A percentile compares a stretch with the other conserved stretches of the same genome.
Conservation (phyloP, 1,140 invertebrate species). For the Apis dorsata region DNA sequence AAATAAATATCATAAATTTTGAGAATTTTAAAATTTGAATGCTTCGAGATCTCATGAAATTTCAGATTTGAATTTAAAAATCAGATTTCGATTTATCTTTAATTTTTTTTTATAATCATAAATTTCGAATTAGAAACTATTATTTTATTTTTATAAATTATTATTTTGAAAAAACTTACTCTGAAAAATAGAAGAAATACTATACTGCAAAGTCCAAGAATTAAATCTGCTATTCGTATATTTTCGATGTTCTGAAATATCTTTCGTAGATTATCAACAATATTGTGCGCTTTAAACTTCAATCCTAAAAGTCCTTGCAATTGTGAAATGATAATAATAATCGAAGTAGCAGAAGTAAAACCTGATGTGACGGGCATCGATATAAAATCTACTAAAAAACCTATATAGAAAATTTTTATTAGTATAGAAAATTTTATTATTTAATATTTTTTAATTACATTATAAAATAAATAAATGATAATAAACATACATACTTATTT, state of each 20-base stretch:
- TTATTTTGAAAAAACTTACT: constrained; percentile 78
- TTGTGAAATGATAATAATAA: constrained; percentile 95
- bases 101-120: no score
- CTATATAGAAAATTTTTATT: constrained; percentile 78
- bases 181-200: constrained; percentile 83
- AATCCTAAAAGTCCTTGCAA: constrained; percentile 91
- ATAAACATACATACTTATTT: no score
- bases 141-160: constrained; percentile 6
- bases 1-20: no score
- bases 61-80: no score
- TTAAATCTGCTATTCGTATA: constrained; percentile 82
- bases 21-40: no score
- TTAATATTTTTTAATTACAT: not conserved
- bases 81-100: no score
- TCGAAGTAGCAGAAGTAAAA: constrained; percentile 95
- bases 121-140: no score
- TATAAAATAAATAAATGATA: no score
- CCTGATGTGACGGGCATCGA: constrained; percentile 94
- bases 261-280: constrained; percentile 82
- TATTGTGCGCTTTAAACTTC: constrained; percentile 83
- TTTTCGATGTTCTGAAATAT: constrained; percentile 82
- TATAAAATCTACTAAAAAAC: constrained; percentile 96
- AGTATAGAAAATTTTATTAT: constrained; percentile 9
- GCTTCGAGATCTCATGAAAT: no score
- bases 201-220: constrained; percentile 85